phyloP scores from a whole-genome alignment of 2,113 vertebrate species.

The Sceloporus tristichus region DNA sequence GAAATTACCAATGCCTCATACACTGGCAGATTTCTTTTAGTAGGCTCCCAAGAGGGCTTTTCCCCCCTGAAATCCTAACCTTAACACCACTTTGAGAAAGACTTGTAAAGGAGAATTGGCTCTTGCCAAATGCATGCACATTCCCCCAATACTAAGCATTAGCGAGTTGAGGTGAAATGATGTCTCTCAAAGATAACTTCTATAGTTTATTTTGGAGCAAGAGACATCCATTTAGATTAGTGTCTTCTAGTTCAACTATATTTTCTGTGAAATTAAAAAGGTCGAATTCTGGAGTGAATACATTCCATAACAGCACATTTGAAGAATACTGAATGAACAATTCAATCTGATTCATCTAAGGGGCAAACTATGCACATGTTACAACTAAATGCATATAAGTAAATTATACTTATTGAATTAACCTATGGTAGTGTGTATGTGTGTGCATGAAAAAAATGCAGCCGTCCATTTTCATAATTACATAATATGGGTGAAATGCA shows the following conservation, averaged over 20 bases:
- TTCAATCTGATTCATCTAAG: neutral
- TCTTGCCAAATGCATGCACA: conserved; percentile 67
- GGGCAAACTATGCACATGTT: neutral
- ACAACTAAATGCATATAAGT: neutral
- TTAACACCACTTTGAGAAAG: conserved; percentile 65
- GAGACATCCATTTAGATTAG: conserved; percentile 66
- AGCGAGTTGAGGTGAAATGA: conserved; percentile 75
- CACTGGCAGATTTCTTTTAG: conserved; percentile 41
- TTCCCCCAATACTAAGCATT: conserved; percentile 69
- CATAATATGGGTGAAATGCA: too few species aligned
- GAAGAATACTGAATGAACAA: neutral
- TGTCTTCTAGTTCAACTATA: conserved; percentile 73
- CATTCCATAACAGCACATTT: conserved; percentile 53
- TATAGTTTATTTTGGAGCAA: conserved; percentile 75
- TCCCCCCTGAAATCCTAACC: conserved; percentile 51
- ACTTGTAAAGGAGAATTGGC: conserved; percentile 53
- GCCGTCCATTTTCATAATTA: too few species aligned
- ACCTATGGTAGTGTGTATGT: too few species aligned
- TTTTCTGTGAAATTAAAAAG: conserved; percentile 66
- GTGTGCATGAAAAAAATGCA: too few species aligned
- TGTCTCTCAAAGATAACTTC: conserved; percentile 76
- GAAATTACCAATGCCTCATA: conserved; percentile 50
- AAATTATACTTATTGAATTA: neutral
- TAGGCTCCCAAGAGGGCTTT: conserved; percentile 50
- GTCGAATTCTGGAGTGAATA: conserved; percentile 43